These are phyloP conservation scores for Drosophila bunnanda DNA, from an alignment of 2,888 invertebrate genomes.

Conservation along the genomic window DNA sequence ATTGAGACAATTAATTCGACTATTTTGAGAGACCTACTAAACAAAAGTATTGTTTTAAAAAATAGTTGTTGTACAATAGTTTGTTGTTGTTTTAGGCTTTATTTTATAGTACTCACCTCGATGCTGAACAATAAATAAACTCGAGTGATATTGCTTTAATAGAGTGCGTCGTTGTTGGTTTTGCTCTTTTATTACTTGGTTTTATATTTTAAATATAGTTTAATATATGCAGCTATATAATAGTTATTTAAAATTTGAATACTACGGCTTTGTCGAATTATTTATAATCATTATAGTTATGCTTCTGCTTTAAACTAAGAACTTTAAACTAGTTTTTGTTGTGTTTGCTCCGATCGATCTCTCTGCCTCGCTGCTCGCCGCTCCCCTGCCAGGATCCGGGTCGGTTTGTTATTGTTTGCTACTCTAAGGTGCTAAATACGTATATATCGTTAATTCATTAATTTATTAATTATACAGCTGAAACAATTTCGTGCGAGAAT, in stretches of 20 bases:
- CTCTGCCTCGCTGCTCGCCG: background rate
- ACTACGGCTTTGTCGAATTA: slow-evolving; percentile 59
- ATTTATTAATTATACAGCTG: slow-evolving; percentile 60
- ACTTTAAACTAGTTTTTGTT: slow-evolving; percentile 62
- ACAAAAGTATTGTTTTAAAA: too few relatives aligned
- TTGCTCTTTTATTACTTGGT: slow-evolving; percentile 52
- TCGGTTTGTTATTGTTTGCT: slow-evolving; percentile 60
- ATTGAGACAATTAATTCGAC: too few relatives aligned
- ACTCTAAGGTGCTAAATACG: slow-evolving; percentile 72
- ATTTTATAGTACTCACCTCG: background rate
- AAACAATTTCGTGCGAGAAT: slow-evolving; percentile 62
- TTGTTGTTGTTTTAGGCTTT: too few relatives aligned
- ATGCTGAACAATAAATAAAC: background rate
- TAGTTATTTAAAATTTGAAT: slow-evolving; percentile 73
- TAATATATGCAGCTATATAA: slow-evolving; percentile 75
- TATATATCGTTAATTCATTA: slow-evolving; percentile 57
- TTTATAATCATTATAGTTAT: slow-evolving; percentile 59
- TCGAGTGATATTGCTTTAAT: slow-evolving; percentile 45
- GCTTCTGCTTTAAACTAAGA: slow-evolving; percentile 64
- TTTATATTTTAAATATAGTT: slow-evolving; percentile 74
- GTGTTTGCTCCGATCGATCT: slow-evolving; percentile 45
- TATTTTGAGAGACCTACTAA: too few relatives aligned
- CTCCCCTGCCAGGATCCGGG: background rate
- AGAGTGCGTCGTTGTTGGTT: slow-evolving; percentile 64
- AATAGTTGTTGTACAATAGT: too few relatives aligned